Evolutionary conservation across 1,140 invertebrate species (phyloP), one percentile per base, ranked within the genome.

Genomic region (Chironomus tepperi): DNA sequence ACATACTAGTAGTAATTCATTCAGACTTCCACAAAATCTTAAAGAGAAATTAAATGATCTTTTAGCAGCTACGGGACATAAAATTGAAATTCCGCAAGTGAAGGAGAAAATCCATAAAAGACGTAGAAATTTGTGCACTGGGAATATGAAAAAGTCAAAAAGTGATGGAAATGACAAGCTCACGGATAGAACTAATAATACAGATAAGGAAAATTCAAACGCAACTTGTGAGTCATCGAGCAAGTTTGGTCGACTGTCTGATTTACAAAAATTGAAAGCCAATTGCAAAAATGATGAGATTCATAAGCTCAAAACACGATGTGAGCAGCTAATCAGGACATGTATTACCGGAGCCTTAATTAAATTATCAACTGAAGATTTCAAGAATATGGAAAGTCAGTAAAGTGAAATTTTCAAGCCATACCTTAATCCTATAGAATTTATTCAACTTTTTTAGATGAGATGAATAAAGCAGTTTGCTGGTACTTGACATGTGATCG

Each of bases 401-500:
- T 70, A n/a, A n/a, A n/a, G n/a, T n/a, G n/a, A n/a, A n/a, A n/a
- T n/a, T n/a, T n/a, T n/a, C n/a, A n/a, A n/a, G n/a, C n/a, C n/a
- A n/a, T n/a, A n/a, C n/a, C 9, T 2, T 34, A 5, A 34, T 34
- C 5, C 24, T 34, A 34, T 2, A 34, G 73, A 5, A 57, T 47
- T 74, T 73, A 16, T 70, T 7, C n/a, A 16, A 42, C n/a, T n/a
- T n/a, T 43, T 42, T 77, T 79, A 95, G 93, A 92, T 79, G 91
- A 94, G 79, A 86, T 96, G 80, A 92, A 94, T 80, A 88, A 91
- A 78, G 92, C 91, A 9, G 89, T 96, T 73, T 97, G 94, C 81
- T 95, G 93, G 89, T 96, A 94, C 82, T 84, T 96, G 76, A 94
- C 93, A 75, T 97, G 95, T 81, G 92, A 95, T 80, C 89, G 91